Evolutionary conservation across 2,888 invertebrate species (phyloP), one percentile per base, ranked within the genome.

Genomic region (Herminia tarsipennalis): DNA sequence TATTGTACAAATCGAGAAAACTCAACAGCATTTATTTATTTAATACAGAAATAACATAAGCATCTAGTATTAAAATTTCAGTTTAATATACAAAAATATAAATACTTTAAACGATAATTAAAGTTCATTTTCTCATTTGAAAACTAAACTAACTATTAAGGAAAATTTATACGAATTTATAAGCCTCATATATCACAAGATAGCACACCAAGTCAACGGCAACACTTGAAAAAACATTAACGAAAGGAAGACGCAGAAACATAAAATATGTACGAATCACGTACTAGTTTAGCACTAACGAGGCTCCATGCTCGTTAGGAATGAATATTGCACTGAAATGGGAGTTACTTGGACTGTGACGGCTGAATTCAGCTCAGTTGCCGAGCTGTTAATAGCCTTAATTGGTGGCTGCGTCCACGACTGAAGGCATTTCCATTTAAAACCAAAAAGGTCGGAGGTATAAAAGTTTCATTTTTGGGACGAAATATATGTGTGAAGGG

Each of bases 231-330:
- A 18, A 16, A 28, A 27, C 20, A 16, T 9, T 20, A 16, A 18
- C 13, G 18, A 27, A 14, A 32, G 10, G 25, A 49, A 21, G 33
- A 29, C 25, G n/a, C 6, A 25, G 24, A 18, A 17, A 20, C 20
- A 44, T 48, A 45, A 54, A 50, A 49, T 44, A 58, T 40, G 38
- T 46, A 48, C 27, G 41, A 39, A 40, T 33, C 41, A 54, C 34
- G 48, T 54, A 47, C 51, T 53, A 58, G 56, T 51, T 60, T 43
- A 55, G 37, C 56, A 52, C 66, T 76, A 73, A 74, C 66, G 71
- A 75, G 70, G 45, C 54, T 36, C 36, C 10, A 34, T 58, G 53
- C 67, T 76, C 76, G 70, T 76, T 76, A 76, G 59, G 45, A 46
- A 37, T 54, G 50, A 52, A 56, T 35, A 40, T 21, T 43, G 47